Evolutionary conservation across 2,888 invertebrate species (phyloP), one percentile per base, ranked within the genome.

Genomic region (Zootermopsis nevadensis): DNA sequence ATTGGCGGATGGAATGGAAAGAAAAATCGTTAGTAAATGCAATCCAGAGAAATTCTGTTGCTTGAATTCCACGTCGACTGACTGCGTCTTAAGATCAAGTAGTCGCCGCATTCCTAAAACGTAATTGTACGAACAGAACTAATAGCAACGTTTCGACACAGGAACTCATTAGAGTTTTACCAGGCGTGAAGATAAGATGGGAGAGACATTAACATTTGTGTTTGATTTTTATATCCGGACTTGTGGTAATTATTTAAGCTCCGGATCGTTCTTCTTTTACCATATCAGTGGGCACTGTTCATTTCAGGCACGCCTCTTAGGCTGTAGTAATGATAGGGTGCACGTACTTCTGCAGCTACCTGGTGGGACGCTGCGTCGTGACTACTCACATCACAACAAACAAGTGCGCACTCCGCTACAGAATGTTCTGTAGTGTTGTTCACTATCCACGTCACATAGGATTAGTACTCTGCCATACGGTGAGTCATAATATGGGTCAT

Each of bases 291-390:
- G 48, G 77, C 27, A n/a, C 53, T n/a, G 48, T 77, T 77, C 48
- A 30, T 79, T 79, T 79, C 10, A 38, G 79, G 24, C n/a, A 79
- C 79, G 79, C 79, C 79, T 60, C 66, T 38, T 66, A 33, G 79
- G 79, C 79, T 66, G 38, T 33, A 10, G 38, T 79, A 79, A 79
- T 79, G 66, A 79, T 66, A 79, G 79, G 79, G 79, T 79, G 35
- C 19, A 60, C 1, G 55, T 27, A 66, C 79, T 79, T 35, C 79
- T 79, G 79, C 79, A 66, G 79, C 79, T 79, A 79, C 79, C 79
- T 79, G 79, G 35, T 66, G 79, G 79, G 79, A 66, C 35, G 55
- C 66, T 79, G 79, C 27, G n/a, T 79, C 79, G 79, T 79, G 79
- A 79, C 79, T 66, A 79, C 60, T 27, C 24, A 38, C n/a, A 24